Evolutionary conservation across 2,888 invertebrate genomes (phyloP).

Genomic region (Allolobophora icterica): DNA sequence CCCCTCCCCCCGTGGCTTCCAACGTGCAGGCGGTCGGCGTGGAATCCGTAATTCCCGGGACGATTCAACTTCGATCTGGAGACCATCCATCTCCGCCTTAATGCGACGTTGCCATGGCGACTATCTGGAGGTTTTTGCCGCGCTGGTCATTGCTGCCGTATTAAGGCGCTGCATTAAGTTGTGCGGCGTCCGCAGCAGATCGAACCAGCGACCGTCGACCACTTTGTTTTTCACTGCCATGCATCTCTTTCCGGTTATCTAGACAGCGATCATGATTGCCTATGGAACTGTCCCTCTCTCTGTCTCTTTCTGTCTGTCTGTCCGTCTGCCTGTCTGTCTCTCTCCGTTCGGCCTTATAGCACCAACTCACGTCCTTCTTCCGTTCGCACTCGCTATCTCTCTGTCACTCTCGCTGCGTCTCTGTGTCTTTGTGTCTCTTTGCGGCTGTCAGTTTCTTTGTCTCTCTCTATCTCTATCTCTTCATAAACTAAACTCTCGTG

Average conservation of each 20-base stretch:
- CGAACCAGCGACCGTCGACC: no score
- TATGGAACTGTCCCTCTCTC: not conserved
- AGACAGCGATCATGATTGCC: conserved; percentile 24
- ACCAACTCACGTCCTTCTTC: conserved; percentile 1
- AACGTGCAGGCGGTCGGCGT: not conserved
- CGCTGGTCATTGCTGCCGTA: conserved; percentile 25
- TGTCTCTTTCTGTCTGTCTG: not conserved
- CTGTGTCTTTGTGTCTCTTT: no score
- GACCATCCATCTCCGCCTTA: conserved; percentile 25
- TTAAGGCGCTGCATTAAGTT: no score
- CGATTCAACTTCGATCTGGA: conserved; percentile 22
- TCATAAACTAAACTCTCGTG: no score
- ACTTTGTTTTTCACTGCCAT: not conserved
- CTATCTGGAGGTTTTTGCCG: conserved; percentile 21
- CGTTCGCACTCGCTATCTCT: not conserved
- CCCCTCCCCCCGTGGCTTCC: not conserved
- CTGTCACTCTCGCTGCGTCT: not conserved
- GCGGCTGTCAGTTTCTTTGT: no score
- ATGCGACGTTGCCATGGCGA: conserved; percentile 22
- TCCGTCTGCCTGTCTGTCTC: not conserved
- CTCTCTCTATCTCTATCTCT: no score
- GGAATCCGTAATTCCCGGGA: conserved; percentile 21
- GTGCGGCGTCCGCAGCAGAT: no score
- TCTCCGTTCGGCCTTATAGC: not conserved
- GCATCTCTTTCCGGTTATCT: conserved; percentile 25